phyloP scores from a whole-genome alignment of 1,140 invertebrate species.

The Megalonaias nervosa region DNA sequence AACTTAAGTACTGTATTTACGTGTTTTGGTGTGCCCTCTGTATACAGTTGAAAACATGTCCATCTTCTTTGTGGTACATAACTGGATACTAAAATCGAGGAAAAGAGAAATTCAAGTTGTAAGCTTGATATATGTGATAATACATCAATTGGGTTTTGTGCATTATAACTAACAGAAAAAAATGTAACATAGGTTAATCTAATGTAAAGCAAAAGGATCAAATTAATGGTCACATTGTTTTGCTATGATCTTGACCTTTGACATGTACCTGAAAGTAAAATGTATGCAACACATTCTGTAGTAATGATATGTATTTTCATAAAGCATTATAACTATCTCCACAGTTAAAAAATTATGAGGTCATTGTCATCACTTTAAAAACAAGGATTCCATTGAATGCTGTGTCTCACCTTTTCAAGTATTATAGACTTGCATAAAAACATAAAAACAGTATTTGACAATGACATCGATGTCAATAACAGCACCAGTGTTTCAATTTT shows the following conservation, averaged over 20 bases:
- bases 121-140: not conserved
- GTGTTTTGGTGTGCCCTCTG: conserved; percentile 74
- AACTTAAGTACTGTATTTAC: conserved; percentile 57
- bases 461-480: too few species aligned
- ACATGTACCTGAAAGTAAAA: not conserved
- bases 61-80: conserved; percentile 66
- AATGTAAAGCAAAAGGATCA: not conserved
- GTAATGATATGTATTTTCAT: too few species aligned
- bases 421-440: too few species aligned
- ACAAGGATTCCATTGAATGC: too few species aligned
- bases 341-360: too few species aligned
- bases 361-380: too few species aligned
- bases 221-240: not conserved
- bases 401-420: too few species aligned
- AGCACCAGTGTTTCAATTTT: not conserved
- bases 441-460: too few species aligned
- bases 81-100: conserved; percentile 68
- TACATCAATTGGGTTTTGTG: not conserved
- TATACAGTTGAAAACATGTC: conserved; percentile 72
- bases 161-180: not conserved
- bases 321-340: too few species aligned
- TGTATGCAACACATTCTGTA: too few species aligned
- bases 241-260: not conserved
- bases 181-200: not conserved
- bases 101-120: not conserved